Evolutionary conservation across 2,113 vertebrate species (phyloP).

Genomic region (Struthio camelus): DNA sequence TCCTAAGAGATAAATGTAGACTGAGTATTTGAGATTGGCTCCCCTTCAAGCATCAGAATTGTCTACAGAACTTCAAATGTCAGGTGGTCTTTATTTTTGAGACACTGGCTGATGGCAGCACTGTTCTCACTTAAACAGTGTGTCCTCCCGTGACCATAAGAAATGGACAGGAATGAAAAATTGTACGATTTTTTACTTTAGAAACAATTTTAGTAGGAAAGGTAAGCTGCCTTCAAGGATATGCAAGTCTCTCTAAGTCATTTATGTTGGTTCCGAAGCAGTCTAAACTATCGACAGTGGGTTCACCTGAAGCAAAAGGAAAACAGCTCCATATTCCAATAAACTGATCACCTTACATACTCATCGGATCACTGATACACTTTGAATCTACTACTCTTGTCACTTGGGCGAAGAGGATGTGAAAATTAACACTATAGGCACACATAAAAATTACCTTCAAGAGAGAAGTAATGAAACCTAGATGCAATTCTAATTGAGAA

Average conservation of each 20-base stretch:
- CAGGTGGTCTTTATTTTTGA: not conserved
- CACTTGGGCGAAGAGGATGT: not conserved
- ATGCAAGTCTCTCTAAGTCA: not conserved
- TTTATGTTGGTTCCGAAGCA: not conserved
- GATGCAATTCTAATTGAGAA: not conserved
- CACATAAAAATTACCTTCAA: not conserved
- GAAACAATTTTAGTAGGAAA: not conserved
- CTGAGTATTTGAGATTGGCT: not conserved
- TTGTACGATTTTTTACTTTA: not conserved
- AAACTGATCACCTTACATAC: not conserved
- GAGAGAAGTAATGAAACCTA: not conserved
- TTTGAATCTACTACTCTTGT: not conserved
- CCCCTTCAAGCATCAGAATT: not conserved
- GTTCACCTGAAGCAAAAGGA: not conserved
- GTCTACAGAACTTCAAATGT: not conserved
- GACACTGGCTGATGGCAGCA: not conserved
- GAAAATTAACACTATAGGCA: not conserved
- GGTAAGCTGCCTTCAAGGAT: not conserved
- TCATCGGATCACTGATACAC: not conserved
- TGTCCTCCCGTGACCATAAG: not conserved
- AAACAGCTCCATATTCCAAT: not conserved
- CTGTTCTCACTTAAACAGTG: not conserved
- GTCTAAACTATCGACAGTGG: not conserved
- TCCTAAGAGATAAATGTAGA: not conserved
- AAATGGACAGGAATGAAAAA: not conserved